Percentiles rank a stretch among this genome's conserved stretches.
phyloP scores from a whole-genome alignment of 2,888 invertebrate species.

The Bembecia ichneumoniformis region DNA sequence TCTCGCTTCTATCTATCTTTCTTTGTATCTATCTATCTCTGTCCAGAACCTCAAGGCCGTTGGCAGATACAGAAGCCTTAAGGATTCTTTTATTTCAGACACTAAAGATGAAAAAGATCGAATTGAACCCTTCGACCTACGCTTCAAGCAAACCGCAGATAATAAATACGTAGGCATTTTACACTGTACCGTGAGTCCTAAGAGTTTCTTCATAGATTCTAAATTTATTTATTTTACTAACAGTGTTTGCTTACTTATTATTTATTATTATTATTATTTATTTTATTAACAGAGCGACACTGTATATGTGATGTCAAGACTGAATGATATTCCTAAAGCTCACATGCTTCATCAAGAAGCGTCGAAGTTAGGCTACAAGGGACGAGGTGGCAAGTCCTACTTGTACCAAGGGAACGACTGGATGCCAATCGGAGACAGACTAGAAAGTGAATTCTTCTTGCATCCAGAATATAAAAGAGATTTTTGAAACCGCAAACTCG shows the following conservation, averaged over 20 bases:
- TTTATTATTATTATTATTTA: too few relatives aligned
- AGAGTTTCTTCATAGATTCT: too few relatives aligned
- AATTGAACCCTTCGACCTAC: slow-evolving; percentile 19
- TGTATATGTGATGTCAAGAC: slow-evolving; percentile 23
- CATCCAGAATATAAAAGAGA: slow-evolving; percentile 2
- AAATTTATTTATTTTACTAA: too few relatives aligned
- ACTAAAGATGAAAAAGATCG: too few relatives aligned
- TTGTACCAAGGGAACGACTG: slow-evolving; percentile 46
- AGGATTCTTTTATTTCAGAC: too few relatives aligned
- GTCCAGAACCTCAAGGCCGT: too few relatives aligned
- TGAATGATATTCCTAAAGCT: slow-evolving; percentile 29
- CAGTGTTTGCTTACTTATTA: too few relatives aligned
- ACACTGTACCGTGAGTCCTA: slow-evolving; percentile 31
- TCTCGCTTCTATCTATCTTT: too few relatives aligned
- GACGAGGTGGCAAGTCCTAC: slow-evolving; percentile 37
- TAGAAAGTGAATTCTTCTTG: slow-evolving; percentile 14
- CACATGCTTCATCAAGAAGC: slow-evolving; percentile 30
- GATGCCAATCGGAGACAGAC: slow-evolving; percentile 37
- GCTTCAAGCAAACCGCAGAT: slow-evolving; percentile 38
- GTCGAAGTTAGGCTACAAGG: slow-evolving; percentile 26
- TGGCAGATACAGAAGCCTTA: too few relatives aligned
- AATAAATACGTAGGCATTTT: slow-evolving; percentile 33
- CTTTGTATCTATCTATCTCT: too few relatives aligned
- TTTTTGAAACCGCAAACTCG: too few relatives aligned
- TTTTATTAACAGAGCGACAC: neutral